Evolutionary conservation across 2,113 vertebrate species (phyloP).

Genomic region (Blennius ocellaris): DNA sequence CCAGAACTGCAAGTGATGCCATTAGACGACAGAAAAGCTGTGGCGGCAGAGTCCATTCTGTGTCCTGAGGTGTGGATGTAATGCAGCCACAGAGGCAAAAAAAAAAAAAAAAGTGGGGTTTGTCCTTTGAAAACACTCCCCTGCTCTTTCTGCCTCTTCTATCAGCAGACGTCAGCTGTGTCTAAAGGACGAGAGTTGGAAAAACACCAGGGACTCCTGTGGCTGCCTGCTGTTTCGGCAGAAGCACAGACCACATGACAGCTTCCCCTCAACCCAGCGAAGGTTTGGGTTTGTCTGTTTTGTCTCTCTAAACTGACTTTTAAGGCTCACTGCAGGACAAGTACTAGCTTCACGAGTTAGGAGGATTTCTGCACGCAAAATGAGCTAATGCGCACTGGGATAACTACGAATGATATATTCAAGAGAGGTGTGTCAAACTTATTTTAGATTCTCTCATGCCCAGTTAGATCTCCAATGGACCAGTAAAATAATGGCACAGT

Average conservation of each 20-base stretch:
- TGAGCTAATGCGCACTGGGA: neutral
- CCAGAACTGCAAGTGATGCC: constrained; percentile 34
- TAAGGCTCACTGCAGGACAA: constrained; percentile 25
- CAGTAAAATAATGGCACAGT: too few species aligned
- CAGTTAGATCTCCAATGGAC: too few species aligned
- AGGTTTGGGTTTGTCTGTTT: constrained; percentile 14
- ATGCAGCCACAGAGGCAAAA: constrained; percentile 22
- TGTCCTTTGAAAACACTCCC: constrained; percentile 44
- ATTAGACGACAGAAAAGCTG: constrained; percentile 43
- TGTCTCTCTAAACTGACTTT: constrained; percentile 25
- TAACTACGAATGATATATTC: neutral
- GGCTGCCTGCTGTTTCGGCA: constrained; percentile 77
- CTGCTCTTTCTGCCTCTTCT: constrained; percentile 45
- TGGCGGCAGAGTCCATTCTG: constrained; percentile 37
- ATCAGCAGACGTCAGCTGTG: constrained; percentile 75
- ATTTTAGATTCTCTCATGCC: too few species aligned
- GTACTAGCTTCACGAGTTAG: constrained; percentile 29
- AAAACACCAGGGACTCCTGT: constrained; percentile 64
- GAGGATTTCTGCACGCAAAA: constrained; percentile 17
- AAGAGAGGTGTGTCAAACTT: neutral
- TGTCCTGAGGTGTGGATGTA: constrained; percentile 48
- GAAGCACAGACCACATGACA: constrained; percentile 67
- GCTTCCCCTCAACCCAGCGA: constrained; percentile 62
- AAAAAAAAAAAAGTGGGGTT: constrained; percentile 20
- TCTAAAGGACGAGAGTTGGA: constrained; percentile 64